These are phyloP conservation scores for Caenorhabditis inopinata DNA, from an alignment of 1,140 invertebrate species.

Conservation along the genomic window DNA sequence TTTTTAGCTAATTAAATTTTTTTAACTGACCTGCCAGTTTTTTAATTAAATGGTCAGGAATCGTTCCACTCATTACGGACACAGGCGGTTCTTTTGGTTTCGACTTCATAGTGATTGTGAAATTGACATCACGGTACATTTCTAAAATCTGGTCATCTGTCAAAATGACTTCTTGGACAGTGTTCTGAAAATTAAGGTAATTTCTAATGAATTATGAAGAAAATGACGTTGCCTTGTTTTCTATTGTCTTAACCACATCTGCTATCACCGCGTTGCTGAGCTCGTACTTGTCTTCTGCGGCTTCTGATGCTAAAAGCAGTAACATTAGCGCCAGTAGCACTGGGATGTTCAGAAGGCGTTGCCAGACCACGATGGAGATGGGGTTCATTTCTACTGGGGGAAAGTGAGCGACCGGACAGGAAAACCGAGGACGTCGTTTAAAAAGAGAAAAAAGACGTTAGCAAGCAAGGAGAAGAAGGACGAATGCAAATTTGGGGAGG, in stretches of 20 bases:
- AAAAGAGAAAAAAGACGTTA: not conserved
- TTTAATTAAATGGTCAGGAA: constrained; percentile 1
- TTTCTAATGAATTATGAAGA: too few species aligned
- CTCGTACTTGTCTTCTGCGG: not conserved
- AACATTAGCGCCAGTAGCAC: not conserved
- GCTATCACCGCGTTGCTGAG: not conserved
- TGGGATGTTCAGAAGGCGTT: not conserved
- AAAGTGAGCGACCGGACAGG: not conserved
- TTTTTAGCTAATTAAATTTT: not conserved
- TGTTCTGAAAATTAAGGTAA: not conserved
- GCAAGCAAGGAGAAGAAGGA: not conserved
- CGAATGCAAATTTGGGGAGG: constrained; percentile 21
- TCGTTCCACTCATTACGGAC: not conserved
- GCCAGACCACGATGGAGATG: not conserved
- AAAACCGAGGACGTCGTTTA: not conserved
- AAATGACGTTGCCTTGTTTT: not conserved
- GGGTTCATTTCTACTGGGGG: constrained; percentile 7
- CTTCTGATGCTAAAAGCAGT: not conserved
- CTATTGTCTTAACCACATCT: not conserved
- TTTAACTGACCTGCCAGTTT: not conserved
- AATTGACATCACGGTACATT: not conserved
- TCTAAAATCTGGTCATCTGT: not conserved
- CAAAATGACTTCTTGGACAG: not conserved
- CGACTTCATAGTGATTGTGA: not conserved
- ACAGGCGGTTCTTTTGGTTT: not conserved